These are phyloP conservation scores for Turritopsis dohrnii DNA, from an alignment of 30 jellyfish, hydroid and myxozoan species.

Conservation along the genomic window DNA sequence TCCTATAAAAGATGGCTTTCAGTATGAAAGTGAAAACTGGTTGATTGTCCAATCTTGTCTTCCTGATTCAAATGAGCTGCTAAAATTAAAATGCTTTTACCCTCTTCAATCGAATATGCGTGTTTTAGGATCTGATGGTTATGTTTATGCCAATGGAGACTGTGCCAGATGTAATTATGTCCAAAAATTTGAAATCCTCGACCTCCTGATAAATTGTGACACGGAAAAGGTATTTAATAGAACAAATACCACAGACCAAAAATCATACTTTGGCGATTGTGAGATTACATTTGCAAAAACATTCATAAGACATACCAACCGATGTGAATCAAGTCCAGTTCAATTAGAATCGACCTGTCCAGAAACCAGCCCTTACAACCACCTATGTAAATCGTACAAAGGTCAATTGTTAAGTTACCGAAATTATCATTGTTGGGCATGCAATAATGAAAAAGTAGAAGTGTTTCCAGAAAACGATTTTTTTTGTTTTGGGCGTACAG, in stretches of 20 bases:
- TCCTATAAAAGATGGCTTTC: not conserved
- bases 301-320: not conserved
- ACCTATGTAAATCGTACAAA: not conserved
- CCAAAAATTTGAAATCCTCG: not conserved
- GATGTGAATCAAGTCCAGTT: not conserved
- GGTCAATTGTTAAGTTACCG: not conserved
- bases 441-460: not conserved
- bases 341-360: not conserved
- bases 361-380: not conserved
- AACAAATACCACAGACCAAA: not conserved
- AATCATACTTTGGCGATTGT: not conserved
- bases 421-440: conserved; percentile 13
- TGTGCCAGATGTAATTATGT: conserved; percentile 1
- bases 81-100: not conserved
- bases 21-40: not conserved
- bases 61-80: not conserved
- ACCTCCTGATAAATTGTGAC: not conserved
- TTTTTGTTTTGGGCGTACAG: not conserved
- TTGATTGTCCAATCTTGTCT: conserved; percentile 2
- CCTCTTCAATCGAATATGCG: conserved; percentile 11
- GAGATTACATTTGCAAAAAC: not conserved
- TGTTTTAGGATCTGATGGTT: not conserved
- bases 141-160: not conserved
- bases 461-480: not conserved
- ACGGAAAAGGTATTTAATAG: not conserved